Percentiles rank a stretch among this genome's conserved stretches.
Evolutionary conservation across 1,140 invertebrate species (phyloP).

Genomic region (Bombus superbus): DNA sequence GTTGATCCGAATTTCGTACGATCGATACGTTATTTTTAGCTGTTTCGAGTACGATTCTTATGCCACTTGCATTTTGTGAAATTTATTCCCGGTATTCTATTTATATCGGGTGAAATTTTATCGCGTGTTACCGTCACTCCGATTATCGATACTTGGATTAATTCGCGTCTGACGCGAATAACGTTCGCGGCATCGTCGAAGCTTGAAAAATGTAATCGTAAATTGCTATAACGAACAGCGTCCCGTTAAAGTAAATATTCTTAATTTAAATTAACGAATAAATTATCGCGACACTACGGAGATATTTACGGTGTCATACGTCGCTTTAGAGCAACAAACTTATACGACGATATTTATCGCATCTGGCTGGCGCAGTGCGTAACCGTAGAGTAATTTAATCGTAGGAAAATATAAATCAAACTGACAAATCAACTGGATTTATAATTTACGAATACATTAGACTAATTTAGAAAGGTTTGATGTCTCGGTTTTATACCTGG

Average conservation of each 20-base stretch:
- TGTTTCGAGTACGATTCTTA: too few relatives aligned
- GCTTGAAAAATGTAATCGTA: background rate
- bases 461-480: background rate
- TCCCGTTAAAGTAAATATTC: background rate
- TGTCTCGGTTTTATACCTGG: background rate
- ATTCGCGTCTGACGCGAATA: background rate
- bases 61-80: background rate
- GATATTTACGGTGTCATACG: too few relatives aligned
- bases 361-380: too few relatives aligned
- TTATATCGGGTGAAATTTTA: too few relatives aligned
- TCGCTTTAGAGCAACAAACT: too few relatives aligned
- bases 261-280: too few relatives aligned
- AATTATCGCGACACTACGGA: background rate
- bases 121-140: background rate
- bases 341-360: too few relatives aligned
- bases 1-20: too few relatives aligned
- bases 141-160: background rate
- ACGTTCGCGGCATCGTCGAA: background rate
- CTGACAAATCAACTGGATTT: background rate
- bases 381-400: too few relatives aligned
- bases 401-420: background rate
- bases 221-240: background rate
- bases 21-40: too few relatives aligned
- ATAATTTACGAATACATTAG: background rate
- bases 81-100: background rate